Evolutionary conservation across 2,888 invertebrate genomes (phyloP), one percentile per base, ranked within the genome.

Genomic region (Drosophila meridiana): DNA sequence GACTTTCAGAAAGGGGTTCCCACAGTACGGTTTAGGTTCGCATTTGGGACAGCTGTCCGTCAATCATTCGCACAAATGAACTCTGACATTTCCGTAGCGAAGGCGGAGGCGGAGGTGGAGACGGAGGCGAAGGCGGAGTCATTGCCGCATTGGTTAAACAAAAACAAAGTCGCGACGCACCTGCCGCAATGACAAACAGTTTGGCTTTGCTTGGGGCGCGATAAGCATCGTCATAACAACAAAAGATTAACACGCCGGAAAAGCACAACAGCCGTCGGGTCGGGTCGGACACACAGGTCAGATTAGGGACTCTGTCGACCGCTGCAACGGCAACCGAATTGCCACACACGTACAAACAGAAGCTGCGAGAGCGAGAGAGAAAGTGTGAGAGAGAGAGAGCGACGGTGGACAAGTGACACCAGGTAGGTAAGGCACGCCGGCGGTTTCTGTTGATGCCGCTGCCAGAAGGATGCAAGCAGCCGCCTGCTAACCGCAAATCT

Each of bases 51-150:
- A 76, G 67, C 65, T 76, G 68, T 34, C 66, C 76, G 82, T 84
- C 84, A 82, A 86, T 85, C 84, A 86, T 73, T 76, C 60, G 72
- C 69, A 64, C 80, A 82, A 81, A 65, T 74, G 82, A 82, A 82
- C 84, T 79, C 73, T 81, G 84, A 77, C 82, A 80, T 80, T 73
- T 70, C 40, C 64, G 61, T 50, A 67, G 30, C 53, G 42, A n/a
- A 55, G 64, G 47, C 43, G 40, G 28, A 36, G 59, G 26, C 6
- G 28, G 14, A 47, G 28, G 40, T 6, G n/a, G 38, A 0, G 13
- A 6, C 14, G n/a, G 38, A 0, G 13, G 13, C 13, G 38, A n/a
- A 55, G 62, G 47, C 53, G 40, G 34, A 48, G 59, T 11, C 9
- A 34, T 42, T 66, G 56, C 56, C 48, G 66, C 63, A 63, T 57